A percentile compares a stretch with the other conserved stretches of the same genome.
phyloP scores from a whole-genome alignment of 1,140 invertebrate genomes.

The Camponotus pennsylvanicus region DNA sequence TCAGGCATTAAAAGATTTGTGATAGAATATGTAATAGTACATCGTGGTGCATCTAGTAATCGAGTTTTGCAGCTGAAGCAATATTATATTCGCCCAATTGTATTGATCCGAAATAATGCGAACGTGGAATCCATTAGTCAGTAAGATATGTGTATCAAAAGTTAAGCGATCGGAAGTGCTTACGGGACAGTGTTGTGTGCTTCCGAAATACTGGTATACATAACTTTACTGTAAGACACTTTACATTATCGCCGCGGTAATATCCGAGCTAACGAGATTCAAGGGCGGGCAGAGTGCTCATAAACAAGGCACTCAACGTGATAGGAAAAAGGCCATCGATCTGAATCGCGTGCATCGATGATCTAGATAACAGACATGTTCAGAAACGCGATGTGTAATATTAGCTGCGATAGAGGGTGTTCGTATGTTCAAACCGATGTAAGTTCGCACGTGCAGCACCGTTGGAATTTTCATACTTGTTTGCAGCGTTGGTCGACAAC shows the following conservation, averaged over 20 bases:
- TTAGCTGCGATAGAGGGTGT: background rate
- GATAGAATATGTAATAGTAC: background rate
- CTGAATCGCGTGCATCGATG: constrained; percentile 25
- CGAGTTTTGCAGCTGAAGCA: background rate
- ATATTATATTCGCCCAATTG: background rate
- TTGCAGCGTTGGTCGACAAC: constrained; percentile 13
- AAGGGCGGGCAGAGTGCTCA: constrained; percentile 36
- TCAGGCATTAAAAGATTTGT: background rate
- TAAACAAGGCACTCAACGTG: constrained; percentile 47
- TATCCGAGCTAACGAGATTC: constrained; percentile 46
- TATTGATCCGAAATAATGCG: constrained; percentile 31
- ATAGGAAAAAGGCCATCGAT: constrained; percentile 25
- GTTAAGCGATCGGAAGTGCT: constrained; percentile 44
- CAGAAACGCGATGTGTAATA: background rate
- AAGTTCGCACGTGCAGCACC: background rate
- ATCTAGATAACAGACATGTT: background rate
- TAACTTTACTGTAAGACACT: constrained; percentile 46
- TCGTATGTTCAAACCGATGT: background rate
- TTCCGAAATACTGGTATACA: constrained; percentile 10
- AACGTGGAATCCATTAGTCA: constrained; percentile 48
- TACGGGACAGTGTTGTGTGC: constrained; percentile 9
- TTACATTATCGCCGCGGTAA: constrained; percentile 44
- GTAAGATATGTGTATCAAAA: constrained; percentile 41
- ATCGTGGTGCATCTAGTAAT: background rate
- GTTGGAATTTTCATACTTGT: constrained; percentile 29